Evolutionary conservation across 1,140 invertebrate genomes (phyloP), one percentile per base, ranked within the genome.

Genomic region (Nylanderia fulva): DNA sequence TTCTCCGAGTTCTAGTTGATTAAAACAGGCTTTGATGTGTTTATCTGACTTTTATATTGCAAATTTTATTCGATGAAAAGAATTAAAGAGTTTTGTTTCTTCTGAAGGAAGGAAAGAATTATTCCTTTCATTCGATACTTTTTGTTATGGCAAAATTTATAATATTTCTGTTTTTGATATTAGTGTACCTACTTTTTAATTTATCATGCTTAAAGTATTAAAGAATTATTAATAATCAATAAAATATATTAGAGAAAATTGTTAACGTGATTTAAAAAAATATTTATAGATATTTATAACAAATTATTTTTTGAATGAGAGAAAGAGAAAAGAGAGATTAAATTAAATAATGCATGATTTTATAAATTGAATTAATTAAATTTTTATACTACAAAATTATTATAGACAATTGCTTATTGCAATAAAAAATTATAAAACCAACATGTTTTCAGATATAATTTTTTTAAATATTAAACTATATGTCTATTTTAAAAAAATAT

Each of bases 381-480:
- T 60, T 15, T 60, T 29, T 15, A n/a, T 29, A 27, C 8, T 21
- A 13, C 11, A 21, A 0, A 58, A 58, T 58, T 58, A 58, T 58
- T 24, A 24, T 2, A 9, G 8, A 8, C 9, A 24, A 24, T 27
- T 11, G 4, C 21, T 24, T 24, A n/a, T 13, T 58, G 21, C 9
- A 24, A 24, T 58, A 4, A 13, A 58, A 58, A 58, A 24, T 24
- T 58, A 27, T 27, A 27, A 4, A 58, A 36, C 2, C n/a, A n/a
- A 29, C 18, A 27, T 29, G n/a, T 45, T 48, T 48, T 69, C 52
- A 2, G 27, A 68, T n/a, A 33, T 27, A 69, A 48, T 11, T 69
- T 29, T 69, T 69, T 48, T 15, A 69, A 9, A 69, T 69, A 69
- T 29, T 52, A 69, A 69, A 15, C 24, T 8, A 48, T 69, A 18